These are phyloP conservation scores for Semotilus atromaculatus DNA, from an alignment of 2,797 vertebrate genomes.

Conservation along the genomic window DNA sequence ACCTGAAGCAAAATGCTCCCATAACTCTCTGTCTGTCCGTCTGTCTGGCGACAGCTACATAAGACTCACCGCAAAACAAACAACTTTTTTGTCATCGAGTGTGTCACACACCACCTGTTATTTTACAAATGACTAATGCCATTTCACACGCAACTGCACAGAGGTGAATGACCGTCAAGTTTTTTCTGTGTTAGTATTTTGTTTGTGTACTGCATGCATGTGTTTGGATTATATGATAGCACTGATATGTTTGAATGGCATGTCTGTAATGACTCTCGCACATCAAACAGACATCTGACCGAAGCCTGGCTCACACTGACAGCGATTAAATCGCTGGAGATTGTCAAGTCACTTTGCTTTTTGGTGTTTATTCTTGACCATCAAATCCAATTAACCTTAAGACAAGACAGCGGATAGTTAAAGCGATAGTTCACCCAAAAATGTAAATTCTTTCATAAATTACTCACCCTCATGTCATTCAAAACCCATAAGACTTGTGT, in stretches of 20 bases:
- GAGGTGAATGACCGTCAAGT: neutral
- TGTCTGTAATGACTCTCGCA: neutral
- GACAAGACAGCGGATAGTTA: neutral
- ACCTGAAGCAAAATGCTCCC: conserved; percentile 51
- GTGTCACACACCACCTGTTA: conserved; percentile 24
- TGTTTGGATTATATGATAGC: neutral
- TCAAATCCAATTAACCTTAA: neutral
- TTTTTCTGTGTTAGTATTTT: neutral
- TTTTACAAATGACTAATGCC: conserved; percentile 28
- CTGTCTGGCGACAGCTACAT: conserved; percentile 3
- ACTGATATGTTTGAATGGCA: neutral
- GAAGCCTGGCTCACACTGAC: neutral
- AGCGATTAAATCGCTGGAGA: neutral
- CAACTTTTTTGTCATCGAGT: neutral
- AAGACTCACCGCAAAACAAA: conserved; percentile 10
- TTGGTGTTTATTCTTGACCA: neutral
- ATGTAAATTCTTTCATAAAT: neutral
- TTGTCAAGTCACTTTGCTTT: neutral
- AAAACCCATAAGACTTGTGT: neutral
- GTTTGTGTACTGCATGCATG: neutral
- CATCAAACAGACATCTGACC: neutral
- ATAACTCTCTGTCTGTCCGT: neutral
- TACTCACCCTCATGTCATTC: neutral
- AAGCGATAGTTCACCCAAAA: neutral
- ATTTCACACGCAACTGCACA: neutral